Evolutionary conservation across 2,113 vertebrate species (phyloP).

Genomic region (Chaetodon auriga): DNA sequence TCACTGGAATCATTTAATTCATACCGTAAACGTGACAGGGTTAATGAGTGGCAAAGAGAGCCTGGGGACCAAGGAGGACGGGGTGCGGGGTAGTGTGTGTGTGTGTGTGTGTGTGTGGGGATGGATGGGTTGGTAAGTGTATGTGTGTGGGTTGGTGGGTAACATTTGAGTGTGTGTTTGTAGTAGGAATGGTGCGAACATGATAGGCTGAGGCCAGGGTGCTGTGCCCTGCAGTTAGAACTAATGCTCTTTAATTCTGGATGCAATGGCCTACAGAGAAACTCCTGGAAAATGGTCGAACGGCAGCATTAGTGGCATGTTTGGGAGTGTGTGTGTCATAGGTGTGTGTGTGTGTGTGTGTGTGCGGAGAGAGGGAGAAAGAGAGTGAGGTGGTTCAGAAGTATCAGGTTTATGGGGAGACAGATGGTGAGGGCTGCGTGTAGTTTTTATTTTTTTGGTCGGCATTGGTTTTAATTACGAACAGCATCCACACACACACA

Average conservation of each 20-base stretch:
- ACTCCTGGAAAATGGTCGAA: slow-evolving; percentile 53
- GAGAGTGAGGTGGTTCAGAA: slow-evolving; percentile 50
- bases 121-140: neutral
- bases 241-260: slow-evolving; percentile 67
- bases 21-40: slow-evolving; percentile 84
- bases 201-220: slow-evolving; percentile 58
- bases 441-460: slow-evolving; percentile 39
- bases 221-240: slow-evolving; percentile 56
- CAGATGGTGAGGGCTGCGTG: slow-evolving; percentile 70
- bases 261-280: slow-evolving; percentile 42
- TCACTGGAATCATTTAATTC: slow-evolving; percentile 84
- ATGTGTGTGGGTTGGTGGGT: slow-evolving; percentile 11
- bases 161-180: slow-evolving; percentile 44
- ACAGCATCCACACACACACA: slow-evolving; percentile 16
- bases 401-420: slow-evolving; percentile 71
- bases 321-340: slow-evolving; percentile 29
- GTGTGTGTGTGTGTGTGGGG: slow-evolving; percentile 2
- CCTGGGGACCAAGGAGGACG: slow-evolving; percentile 73
- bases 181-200: slow-evolving; percentile 52
- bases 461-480: slow-evolving; percentile 59
- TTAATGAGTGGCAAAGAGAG: slow-evolving; percentile 85
- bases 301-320: slow-evolving; percentile 31
- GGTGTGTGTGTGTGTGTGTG: slow-evolving; percentile 9
- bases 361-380: slow-evolving; percentile 39
- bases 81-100: neutral